Evolutionary conservation across 2,797 vertebrate species (phyloP).

Genomic region (Sardinella longiceps): DNA sequence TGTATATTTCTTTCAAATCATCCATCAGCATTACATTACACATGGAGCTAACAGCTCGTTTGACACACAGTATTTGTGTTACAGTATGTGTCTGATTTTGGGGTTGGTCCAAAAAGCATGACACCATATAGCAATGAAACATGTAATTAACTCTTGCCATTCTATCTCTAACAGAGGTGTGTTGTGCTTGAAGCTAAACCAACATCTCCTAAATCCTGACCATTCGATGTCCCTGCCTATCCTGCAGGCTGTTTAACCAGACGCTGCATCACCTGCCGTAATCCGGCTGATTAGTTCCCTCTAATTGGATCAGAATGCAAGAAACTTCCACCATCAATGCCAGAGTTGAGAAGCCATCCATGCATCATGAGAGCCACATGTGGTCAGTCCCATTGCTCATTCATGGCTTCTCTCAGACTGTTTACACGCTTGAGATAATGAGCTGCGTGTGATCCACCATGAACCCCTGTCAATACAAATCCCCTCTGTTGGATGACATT

Average conservation of each 20-base stretch:
- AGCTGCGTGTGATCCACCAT: background rate
- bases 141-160: background rate
- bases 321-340: background rate
- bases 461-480: background rate
- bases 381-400: background rate
- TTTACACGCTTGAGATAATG: background rate
- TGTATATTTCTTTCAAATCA: too few species aligned
- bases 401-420: background rate
- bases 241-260: constrained; percentile 21
- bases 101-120: background rate
- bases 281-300: constrained; percentile 6
- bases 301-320: constrained; percentile 15
- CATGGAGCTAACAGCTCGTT: background rate
- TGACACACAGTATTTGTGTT: background rate
- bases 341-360: background rate
- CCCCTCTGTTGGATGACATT: background rate
- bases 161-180: background rate
- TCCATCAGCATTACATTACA: background rate
- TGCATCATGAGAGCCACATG: background rate
- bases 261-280: background rate
- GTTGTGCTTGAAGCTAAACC: background rate
- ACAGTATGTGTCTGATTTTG: background rate
- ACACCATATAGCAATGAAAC: background rate
- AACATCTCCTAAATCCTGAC: background rate
- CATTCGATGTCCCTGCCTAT: background rate